These are phyloP conservation scores for Schizopygopsis pylzovi DNA, from an alignment of 2,797 vertebrate species.

Conservation along the genomic window DNA sequence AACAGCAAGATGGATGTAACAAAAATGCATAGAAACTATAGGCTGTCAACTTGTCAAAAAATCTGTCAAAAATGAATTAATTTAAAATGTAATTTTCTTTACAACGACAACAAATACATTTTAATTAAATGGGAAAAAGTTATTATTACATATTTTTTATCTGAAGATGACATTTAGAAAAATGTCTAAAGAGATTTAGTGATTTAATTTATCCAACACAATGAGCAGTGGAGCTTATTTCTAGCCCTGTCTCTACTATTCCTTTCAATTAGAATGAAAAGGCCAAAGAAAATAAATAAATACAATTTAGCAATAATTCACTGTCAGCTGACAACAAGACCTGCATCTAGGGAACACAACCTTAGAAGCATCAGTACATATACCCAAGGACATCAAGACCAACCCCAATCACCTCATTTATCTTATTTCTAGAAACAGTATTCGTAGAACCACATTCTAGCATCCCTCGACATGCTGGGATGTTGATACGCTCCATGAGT, in stretches of 20 bases:
- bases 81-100: neutral
- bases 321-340: neutral
- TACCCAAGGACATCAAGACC: neutral
- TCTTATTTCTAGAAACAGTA: slow-evolving; percentile 23
- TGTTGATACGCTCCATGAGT: neutral
- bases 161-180: neutral
- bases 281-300: neutral
- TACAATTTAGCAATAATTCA: neutral
- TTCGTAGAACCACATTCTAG: slow-evolving; percentile 2
- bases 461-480: neutral
- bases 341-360: neutral
- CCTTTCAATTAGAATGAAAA: neutral
- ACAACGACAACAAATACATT: neutral
- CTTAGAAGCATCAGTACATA: neutral
- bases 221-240: neutral
- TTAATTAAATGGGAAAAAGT: neutral
- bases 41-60: neutral
- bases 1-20: neutral
- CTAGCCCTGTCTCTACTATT: neutral
- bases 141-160: neutral
- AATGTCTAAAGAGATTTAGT: neutral
- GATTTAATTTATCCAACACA: neutral
- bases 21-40: neutral
- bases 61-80: no score
- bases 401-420: slow-evolving; percentile 6